These are phyloP conservation scores for Brachionus rotundiformis DNA, from an alignment of 1,140 invertebrate genomes.

Conservation along the genomic window DNA sequence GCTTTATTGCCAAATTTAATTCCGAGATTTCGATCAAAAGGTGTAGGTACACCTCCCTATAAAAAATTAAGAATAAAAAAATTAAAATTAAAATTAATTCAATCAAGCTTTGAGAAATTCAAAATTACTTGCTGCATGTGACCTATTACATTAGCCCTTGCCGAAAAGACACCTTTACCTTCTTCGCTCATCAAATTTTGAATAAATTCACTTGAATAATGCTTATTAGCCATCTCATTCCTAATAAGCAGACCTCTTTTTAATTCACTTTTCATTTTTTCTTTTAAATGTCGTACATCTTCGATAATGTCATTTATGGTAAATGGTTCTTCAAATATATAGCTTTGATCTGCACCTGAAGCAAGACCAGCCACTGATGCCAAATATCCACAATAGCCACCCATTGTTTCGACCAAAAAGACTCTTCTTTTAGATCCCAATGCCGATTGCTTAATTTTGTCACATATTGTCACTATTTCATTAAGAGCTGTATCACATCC, in stretches of 20 bases:
- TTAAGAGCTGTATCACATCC: slow-evolving; percentile 96
- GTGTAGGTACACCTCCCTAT: slow-evolving; percentile 88
- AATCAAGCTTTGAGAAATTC: no score
- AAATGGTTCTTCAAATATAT: slow-evolving; percentile 96
- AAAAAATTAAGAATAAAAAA: slow-evolving; percentile 69
- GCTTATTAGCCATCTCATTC: slow-evolving; percentile 92
- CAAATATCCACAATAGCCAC: slow-evolving; percentile 89
- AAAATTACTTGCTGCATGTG: slow-evolving; percentile 40
- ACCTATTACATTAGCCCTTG: slow-evolving; percentile 6
- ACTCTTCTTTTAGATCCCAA: slow-evolving; percentile 67
- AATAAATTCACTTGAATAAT: slow-evolving; percentile 97
- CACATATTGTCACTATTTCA: slow-evolving; percentile 83
- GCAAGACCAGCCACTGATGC: slow-evolving; percentile 90
- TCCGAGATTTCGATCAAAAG: slow-evolving; percentile 96
- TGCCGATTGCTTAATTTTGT: slow-evolving; percentile 75
- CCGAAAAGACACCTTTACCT: slow-evolving; percentile 75
- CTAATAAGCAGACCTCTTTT: slow-evolving; percentile 55
- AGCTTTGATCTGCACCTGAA: slow-evolving; percentile 96
- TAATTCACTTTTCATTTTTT: slow-evolving; percentile 33
- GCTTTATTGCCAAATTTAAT: slow-evolving; percentile 96
- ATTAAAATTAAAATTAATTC: slow-evolving; percentile 81
- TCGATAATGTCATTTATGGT: slow-evolving; percentile 85
- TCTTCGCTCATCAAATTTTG: slow-evolving; percentile 91
- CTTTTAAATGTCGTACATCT: slow-evolving; percentile 27
- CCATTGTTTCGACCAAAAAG: slow-evolving; percentile 99